Conservation (phyloP, 2,113 vertebrate species). For the Ochotona curzoniae region DNA sequence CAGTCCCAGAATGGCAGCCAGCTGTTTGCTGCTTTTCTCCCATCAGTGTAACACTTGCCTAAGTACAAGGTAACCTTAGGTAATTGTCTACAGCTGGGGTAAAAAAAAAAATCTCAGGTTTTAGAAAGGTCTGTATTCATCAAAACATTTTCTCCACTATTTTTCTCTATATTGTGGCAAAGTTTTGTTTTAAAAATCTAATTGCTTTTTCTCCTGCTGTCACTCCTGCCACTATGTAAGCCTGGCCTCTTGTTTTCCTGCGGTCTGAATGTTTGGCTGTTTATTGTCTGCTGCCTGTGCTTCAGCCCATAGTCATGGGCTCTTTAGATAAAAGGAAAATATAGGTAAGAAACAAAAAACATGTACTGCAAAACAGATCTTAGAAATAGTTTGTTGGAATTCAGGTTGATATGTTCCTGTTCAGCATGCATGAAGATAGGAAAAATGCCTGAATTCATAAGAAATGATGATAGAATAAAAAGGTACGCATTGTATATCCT, state of each 20-base stretch:
- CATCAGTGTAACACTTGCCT: too few relatives aligned
- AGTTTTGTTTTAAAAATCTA: neutral
- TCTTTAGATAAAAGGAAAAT: neutral
- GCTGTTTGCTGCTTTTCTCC: too few relatives aligned
- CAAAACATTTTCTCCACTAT: slow-evolving; percentile 19
- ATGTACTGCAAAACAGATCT: neutral
- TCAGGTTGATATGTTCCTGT: neutral
- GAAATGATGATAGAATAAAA: neutral
- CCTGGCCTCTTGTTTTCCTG: neutral
- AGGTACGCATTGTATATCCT: neutral
- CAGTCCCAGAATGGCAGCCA: too few relatives aligned
- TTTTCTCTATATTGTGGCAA: neutral
- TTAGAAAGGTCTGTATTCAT: neutral
- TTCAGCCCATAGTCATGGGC: neutral
- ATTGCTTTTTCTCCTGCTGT: neutral
- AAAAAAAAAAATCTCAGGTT: neutral
- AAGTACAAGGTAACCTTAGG: too few relatives aligned
- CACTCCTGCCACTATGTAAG: neutral
- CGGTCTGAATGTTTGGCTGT: neutral
- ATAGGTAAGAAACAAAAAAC: neutral
- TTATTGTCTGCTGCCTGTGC: neutral
- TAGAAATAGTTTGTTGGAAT: neutral
- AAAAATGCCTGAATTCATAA: neutral
- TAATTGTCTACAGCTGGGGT: too few relatives aligned
- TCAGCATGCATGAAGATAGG: neutral